phyloP scores from a whole-genome alignment of 2,113 vertebrate genomes.

The Protobothrops flavoviridis region DNA sequence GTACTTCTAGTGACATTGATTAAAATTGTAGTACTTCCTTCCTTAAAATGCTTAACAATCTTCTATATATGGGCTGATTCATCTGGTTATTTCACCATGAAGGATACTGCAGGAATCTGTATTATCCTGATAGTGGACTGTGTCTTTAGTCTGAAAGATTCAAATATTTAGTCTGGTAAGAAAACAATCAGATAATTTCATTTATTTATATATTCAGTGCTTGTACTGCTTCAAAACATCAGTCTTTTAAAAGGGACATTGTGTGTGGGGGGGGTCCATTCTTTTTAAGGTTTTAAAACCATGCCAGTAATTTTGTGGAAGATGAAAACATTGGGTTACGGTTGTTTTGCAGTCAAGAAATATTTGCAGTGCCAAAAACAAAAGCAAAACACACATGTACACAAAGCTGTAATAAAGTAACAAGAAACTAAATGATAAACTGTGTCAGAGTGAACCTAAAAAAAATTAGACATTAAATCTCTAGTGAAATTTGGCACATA shows the following conservation, averaged over 20 bases:
- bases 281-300: not conserved
- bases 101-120: not conserved
- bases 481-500: not conserved
- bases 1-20: not conserved
- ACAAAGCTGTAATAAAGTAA: slow-evolving; percentile 22
- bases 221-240: not conserved
- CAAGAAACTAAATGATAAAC: not conserved
- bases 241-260: not conserved
- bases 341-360: slow-evolving; percentile 15
- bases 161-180: not conserved
- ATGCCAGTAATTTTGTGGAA: not conserved
- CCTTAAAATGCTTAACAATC: not conserved
- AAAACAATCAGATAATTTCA: not conserved
- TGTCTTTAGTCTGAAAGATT: not conserved
- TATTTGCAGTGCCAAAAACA: not conserved
- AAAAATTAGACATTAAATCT: slow-evolving; percentile 36
- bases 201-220: not conserved
- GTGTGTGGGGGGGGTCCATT: not conserved
- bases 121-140: not conserved
- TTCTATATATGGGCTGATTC: not conserved
- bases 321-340: not conserved
- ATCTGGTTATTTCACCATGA: not conserved
- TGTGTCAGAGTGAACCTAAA: not conserved
- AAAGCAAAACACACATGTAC: not conserved
- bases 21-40: not conserved